These are phyloP conservation scores for Apotomis turbidana DNA, from an alignment of 2,888 invertebrate species.

Conservation along the genomic window DNA sequence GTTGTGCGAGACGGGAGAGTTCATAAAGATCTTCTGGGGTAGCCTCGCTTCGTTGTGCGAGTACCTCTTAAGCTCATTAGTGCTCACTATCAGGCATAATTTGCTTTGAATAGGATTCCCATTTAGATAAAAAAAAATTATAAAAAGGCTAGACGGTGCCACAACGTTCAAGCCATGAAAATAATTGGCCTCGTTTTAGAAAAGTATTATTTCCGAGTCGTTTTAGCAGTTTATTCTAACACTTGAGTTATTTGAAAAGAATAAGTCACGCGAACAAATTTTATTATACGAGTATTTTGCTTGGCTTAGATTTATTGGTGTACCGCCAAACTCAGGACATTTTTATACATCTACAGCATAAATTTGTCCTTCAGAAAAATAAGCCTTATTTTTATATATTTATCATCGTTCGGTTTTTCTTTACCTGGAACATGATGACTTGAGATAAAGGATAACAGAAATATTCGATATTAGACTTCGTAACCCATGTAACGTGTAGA, in stretches of 20 bases:
- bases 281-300: constrained; percentile 16
- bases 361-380: background rate
- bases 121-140: too few relatives aligned
- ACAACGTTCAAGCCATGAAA: constrained; percentile 4
- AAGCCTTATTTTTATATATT: background rate
- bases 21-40: too few relatives aligned
- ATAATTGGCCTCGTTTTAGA: constrained; percentile 20
- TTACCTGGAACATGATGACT: background rate
- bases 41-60: too few relatives aligned
- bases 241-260: constrained; percentile 24
- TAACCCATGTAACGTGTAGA: too few relatives aligned
- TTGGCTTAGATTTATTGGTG: constrained; percentile 10
- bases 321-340: background rate
- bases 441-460: background rate
- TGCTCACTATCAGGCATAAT: too few relatives aligned
- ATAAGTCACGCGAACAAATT: constrained; percentile 32
- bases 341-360: background rate
- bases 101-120: too few relatives aligned
- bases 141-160: background rate
- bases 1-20: too few relatives aligned
- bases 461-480: too few relatives aligned
- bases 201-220: constrained; percentile 16
- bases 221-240: constrained; percentile 15
- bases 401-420: background rate
- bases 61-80: too few relatives aligned